Evolutionary conservation across 2,888 invertebrate genomes (phyloP).

Genomic region (Phania funesta): DNA sequence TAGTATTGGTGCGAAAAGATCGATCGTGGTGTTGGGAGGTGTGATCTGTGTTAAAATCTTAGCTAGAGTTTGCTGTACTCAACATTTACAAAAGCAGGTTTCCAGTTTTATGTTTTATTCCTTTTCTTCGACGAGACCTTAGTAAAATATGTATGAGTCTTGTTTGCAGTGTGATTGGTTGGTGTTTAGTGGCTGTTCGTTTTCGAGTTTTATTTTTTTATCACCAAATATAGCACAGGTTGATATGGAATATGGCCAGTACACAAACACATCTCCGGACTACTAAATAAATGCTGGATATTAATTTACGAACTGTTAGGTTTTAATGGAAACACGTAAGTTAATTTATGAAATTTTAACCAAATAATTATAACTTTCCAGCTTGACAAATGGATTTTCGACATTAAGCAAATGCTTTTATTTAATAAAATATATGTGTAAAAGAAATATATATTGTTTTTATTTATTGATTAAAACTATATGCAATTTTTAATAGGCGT

Average conservation of each 20-base stretch:
- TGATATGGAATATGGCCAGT: slow-evolving; percentile 5
- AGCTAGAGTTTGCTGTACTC: slow-evolving; percentile 60
- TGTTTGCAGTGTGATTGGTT: slow-evolving; percentile 45
- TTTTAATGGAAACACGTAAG: slow-evolving; percentile 18
- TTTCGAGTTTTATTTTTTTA: slow-evolving; percentile 57
- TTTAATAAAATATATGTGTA: neutral
- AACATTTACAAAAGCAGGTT: slow-evolving; percentile 54
- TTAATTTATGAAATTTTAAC: slow-evolving; percentile 28
- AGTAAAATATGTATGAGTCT: slow-evolving; percentile 32
- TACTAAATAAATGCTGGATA: neutral
- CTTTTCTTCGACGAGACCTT: slow-evolving; percentile 46
- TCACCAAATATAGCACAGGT: slow-evolving; percentile 59
- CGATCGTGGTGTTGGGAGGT: slow-evolving; percentile 44
- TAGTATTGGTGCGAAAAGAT: slow-evolving; percentile 33
- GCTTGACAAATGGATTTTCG: neutral
- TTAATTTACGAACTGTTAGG: neutral
- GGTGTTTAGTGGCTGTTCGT: slow-evolving; percentile 51
- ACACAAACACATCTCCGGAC: neutral
- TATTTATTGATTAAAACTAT: neutral
- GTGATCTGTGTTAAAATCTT: slow-evolving; percentile 43
- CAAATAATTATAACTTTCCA: slow-evolving; percentile 26
- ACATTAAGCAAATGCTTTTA: neutral
- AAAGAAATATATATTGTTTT: neutral
- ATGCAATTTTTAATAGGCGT: no score
- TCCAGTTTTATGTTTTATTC: slow-evolving; percentile 52